Percentiles rank a stretch among this genome's conserved stretches.
These are phyloP conservation scores for Strigamia transsilvanica DNA, from an alignment of 2,888 invertebrate genomes.

Conservation along the genomic window DNA sequence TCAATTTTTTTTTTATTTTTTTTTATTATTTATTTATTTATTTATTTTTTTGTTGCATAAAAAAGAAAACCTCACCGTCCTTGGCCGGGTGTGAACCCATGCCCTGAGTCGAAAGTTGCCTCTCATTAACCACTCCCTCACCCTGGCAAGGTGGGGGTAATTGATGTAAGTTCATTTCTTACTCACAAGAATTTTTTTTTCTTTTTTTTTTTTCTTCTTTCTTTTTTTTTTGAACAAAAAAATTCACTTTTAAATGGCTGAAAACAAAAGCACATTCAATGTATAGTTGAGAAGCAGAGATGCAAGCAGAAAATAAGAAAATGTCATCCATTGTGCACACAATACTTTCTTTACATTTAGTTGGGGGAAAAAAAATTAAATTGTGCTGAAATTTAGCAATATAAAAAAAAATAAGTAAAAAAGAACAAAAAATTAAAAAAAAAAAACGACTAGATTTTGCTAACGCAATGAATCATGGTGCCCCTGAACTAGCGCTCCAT, in stretches of 20 bases:
- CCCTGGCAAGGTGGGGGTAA: constrained; percentile 20
- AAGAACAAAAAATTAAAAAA: too few relatives aligned
- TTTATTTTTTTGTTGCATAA: background rate
- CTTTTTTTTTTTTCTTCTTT: background rate
- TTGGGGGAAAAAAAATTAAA: too few relatives aligned
- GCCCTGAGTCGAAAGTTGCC: constrained; percentile 26
- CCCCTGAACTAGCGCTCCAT: too few relatives aligned
- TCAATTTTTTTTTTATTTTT: background rate
- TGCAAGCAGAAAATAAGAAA: background rate
- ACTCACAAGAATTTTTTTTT: background rate
- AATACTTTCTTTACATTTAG: too few relatives aligned
- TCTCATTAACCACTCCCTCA: constrained; percentile 20
- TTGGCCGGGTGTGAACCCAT: constrained; percentile 25
- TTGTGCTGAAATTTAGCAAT: too few relatives aligned
- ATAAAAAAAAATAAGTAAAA: too few relatives aligned
- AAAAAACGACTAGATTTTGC: too few relatives aligned
- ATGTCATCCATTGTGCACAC: background rate
- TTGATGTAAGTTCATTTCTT: constrained; percentile 13
- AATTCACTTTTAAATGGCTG: background rate
- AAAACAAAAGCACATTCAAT: background rate
- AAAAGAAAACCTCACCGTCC: constrained; percentile 7
- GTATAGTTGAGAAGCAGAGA: background rate
- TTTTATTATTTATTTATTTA: background rate
- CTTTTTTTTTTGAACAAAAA: background rate
- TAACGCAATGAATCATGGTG: too few relatives aligned